Conservation (phyloP, 1,140 invertebrate genomes). For the Gryllus bimaculatus region DNA sequence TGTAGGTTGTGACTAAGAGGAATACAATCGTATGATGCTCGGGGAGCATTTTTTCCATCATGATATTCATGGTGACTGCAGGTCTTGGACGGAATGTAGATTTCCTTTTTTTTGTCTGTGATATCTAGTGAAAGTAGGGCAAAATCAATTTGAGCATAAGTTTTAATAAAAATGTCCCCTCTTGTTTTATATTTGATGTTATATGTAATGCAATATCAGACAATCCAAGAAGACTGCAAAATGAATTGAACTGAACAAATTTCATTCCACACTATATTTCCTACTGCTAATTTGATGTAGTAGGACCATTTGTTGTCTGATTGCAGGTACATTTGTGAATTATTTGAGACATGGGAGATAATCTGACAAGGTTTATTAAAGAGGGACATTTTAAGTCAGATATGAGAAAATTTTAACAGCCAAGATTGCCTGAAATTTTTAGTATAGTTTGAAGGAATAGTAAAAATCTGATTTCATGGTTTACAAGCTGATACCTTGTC, state of each 20-base stretch:
- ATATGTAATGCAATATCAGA: not conserved
- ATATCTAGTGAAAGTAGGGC: not conserved
- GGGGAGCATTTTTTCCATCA: not conserved
- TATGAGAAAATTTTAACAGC: not conserved
- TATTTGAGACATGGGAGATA: not conserved
- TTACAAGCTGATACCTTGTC: not conserved
- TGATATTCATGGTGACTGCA: slow-evolving; percentile 1
- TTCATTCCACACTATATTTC: not conserved
- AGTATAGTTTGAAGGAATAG: not conserved
- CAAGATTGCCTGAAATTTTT: not conserved
- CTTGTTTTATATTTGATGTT: not conserved
- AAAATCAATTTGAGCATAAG: not conserved
- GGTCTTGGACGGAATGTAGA: not conserved
- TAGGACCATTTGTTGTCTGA: not conserved
- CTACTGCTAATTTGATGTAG: not conserved
- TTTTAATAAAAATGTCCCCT: not conserved
- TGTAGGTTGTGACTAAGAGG: not conserved
- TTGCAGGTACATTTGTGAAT: not conserved
- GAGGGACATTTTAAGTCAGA: not conserved
- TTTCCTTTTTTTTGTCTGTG: not conserved
- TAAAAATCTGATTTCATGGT: not conserved
- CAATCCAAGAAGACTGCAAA: not conserved
- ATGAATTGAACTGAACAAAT: slow-evolving; percentile 1
- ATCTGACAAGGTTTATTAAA: not conserved
- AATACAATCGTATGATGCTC: not conserved